These are phyloP conservation scores for Mustela nigripes DNA, from an alignment of 2,113 vertebrate genomes.

Conservation along the genomic window DNA sequence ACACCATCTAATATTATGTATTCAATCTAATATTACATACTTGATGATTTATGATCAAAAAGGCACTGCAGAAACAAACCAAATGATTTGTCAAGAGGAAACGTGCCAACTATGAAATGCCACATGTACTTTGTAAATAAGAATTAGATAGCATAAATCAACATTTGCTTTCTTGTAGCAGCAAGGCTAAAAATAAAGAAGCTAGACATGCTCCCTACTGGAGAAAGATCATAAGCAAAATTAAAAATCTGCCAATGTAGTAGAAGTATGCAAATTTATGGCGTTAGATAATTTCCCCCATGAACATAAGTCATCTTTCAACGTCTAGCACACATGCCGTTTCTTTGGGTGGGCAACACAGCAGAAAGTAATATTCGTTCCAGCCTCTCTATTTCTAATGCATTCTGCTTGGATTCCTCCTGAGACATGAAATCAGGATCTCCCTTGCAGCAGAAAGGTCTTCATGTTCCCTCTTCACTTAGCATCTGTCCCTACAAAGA, in stretches of 20 bases:
- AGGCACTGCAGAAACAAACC: background rate
- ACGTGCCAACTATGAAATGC: slow-evolving; percentile 14
- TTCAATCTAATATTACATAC: background rate
- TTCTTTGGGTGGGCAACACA: background rate
- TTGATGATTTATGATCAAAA: background rate
- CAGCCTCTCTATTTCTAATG: background rate
- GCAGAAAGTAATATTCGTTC: background rate
- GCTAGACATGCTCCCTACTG: background rate
- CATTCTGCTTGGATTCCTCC: background rate
- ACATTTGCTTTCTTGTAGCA: slow-evolving; percentile 61
- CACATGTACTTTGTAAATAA: slow-evolving; percentile 5
- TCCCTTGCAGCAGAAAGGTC: background rate
- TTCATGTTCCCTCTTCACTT: background rate
- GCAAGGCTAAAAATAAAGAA: slow-evolving; percentile 57
- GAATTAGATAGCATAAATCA: slow-evolving; percentile 25
- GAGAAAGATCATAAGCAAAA: slow-evolving; percentile 56
- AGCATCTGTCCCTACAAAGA: background rate
- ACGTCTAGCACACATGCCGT: background rate
- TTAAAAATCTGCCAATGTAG: slow-evolving; percentile 55
- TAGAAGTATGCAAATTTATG: slow-evolving; percentile 39
- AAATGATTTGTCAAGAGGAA: background rate
- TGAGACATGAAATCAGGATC: background rate
- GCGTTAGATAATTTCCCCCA: slow-evolving; percentile 43
- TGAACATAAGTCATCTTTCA: slow-evolving; percentile 44
- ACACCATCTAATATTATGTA: background rate